A percentile compares a stretch with the other conserved stretches of the same genome.
phyloP scores from a whole-genome alignment of 2,797 vertebrate genomes.

The Danionella dracula region DNA sequence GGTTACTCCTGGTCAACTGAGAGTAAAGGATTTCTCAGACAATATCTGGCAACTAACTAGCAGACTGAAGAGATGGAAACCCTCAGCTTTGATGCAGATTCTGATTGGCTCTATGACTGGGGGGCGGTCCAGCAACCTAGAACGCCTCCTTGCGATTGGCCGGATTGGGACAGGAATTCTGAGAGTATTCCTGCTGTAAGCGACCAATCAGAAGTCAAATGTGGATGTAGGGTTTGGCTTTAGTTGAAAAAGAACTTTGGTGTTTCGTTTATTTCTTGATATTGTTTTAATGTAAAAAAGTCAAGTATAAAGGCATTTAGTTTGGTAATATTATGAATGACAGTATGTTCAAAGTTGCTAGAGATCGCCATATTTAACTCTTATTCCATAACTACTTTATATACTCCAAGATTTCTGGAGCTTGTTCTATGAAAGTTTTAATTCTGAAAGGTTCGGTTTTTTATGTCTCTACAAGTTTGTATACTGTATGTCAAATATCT shows the following conservation, averaged over 20 bases:
- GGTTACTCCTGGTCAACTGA: constrained; percentile 30
- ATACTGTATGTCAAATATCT: too few species aligned
- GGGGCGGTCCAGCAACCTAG: constrained; percentile 71
- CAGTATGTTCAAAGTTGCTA: too few species aligned
- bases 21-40: background rate
- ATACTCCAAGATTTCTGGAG: too few species aligned
- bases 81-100: constrained; percentile 52
- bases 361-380: too few species aligned
- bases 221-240: background rate
- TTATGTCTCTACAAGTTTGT: too few species aligned
- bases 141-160: constrained; percentile 60
- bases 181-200: constrained; percentile 93
- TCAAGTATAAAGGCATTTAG: too few species aligned
- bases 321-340: too few species aligned
- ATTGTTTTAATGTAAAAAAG: too few species aligned
- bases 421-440: too few species aligned
- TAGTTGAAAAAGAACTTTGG: background rate
- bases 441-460: too few species aligned
- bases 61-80: constrained; percentile 63
- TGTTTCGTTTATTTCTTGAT: background rate
- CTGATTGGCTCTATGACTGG: constrained; percentile 60
- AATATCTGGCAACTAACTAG: background rate
- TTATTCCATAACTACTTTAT: too few species aligned
- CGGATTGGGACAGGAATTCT: constrained; percentile 55
- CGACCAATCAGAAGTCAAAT: constrained; percentile 43